Evolutionary conservation across 2,113 vertebrate genomes (phyloP).

Genomic region (Xiphophorus couchianus): DNA sequence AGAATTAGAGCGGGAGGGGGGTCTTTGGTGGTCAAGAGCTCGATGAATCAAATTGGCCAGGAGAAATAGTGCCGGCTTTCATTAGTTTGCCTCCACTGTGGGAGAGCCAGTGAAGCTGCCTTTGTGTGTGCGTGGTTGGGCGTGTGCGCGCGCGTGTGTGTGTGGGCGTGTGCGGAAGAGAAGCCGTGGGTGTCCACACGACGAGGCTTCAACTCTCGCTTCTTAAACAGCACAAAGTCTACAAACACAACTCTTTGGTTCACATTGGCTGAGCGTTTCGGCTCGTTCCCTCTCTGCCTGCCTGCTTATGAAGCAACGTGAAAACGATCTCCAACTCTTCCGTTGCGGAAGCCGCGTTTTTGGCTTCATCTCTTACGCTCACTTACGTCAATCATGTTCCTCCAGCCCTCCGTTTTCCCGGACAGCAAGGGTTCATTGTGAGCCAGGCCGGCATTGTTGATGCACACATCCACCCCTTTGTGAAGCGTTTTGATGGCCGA

Average conservation of each 20-base stretch:
- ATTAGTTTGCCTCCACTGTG: slow-evolving; percentile 55
- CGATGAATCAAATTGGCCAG: slow-evolving; percentile 59
- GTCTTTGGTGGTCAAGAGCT: slow-evolving; percentile 63
- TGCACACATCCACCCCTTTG: slow-evolving; percentile 93
- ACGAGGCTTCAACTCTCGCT: slow-evolving; percentile 21
- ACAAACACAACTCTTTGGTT: slow-evolving; percentile 33
- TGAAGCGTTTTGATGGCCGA: slow-evolving; percentile 91
- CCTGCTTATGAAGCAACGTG: background rate
- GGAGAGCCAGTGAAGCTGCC: slow-evolving; percentile 51
- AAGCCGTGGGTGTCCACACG: slow-evolving; percentile 10
- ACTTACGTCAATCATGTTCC: slow-evolving; percentile 94
- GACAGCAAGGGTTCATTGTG: slow-evolving; percentile 89
- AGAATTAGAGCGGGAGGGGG: slow-evolving; percentile 28
- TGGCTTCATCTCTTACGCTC: background rate
- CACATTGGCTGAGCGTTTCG: background rate
- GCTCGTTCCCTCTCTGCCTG: slow-evolving; percentile 7
- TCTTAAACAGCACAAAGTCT: slow-evolving; percentile 14
- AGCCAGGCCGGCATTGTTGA: slow-evolving; percentile 95
- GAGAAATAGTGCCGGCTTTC: slow-evolving; percentile 63
- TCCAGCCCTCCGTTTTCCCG: slow-evolving; percentile 90
- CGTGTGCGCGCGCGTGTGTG: slow-evolving; percentile 2
- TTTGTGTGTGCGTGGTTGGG: slow-evolving; percentile 26
- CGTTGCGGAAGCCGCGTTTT: background rate
- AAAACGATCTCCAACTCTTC: background rate
- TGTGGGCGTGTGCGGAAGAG: slow-evolving; percentile 15